Conservation (phyloP, 2,113 vertebrate species). For the Cyanoramphus novaezelandiae region DNA sequence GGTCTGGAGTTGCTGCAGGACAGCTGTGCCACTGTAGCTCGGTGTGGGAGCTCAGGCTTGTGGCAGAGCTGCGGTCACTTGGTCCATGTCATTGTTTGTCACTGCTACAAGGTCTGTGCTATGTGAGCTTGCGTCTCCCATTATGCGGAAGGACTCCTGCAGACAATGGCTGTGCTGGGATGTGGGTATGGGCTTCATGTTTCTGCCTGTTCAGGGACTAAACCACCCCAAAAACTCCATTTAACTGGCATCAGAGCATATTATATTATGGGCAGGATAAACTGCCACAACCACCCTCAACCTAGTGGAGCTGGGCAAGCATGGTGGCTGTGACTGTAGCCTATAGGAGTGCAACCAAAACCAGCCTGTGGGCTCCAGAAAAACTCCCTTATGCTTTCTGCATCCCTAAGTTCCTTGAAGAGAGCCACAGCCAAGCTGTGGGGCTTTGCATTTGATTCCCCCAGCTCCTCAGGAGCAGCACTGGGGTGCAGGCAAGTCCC, state of each 20-base stretch:
- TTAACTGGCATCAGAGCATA: not conserved
- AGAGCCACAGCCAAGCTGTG: not conserved
- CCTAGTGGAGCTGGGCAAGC: not conserved
- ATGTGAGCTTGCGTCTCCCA: rapidly evolving
- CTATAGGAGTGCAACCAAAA: not conserved
- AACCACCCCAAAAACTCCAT: not conserved
- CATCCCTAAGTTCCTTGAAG: rapidly evolving
- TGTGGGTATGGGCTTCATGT: not conserved
- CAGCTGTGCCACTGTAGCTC: rapidly evolving
- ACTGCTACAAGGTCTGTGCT: not conserved
- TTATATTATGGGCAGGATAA: not conserved
- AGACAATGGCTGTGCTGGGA: not conserved
- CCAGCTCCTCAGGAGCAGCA: not conserved
- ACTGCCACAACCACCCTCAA: not conserved
- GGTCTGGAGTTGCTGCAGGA: not conserved
- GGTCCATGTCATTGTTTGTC: not conserved
- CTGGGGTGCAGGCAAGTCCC: not conserved
- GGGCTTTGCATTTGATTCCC: not conserved
- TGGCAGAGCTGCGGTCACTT: not conserved
- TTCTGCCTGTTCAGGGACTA: not conserved
- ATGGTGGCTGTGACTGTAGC: not conserved
- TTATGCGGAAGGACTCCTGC: not conserved
- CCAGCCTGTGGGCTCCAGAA: not conserved
- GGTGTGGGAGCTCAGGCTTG: not conserved
- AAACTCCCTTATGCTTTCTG: not conserved